Evolutionary conservation across 2,888 invertebrate species (phyloP).

Genomic region (Heteropelma amictum): DNA sequence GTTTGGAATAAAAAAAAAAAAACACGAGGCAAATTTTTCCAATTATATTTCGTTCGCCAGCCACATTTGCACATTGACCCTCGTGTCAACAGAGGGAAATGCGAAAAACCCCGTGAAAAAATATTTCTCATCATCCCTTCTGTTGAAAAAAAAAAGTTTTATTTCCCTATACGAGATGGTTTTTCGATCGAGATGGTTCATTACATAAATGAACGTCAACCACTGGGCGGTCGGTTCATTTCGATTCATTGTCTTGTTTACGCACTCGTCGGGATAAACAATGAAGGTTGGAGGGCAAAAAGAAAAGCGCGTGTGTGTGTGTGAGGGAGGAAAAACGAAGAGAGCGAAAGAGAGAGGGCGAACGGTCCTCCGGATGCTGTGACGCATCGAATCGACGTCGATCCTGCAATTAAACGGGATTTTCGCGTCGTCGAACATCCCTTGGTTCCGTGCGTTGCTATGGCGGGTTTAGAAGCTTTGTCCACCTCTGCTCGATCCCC

Average conservation of each 20-base stretch:
- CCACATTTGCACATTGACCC: too few relatives aligned
- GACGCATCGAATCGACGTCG: slow-evolving; percentile 53
- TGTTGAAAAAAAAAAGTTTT: too few relatives aligned
- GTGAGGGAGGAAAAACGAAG: not conserved
- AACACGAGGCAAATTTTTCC: too few relatives aligned
- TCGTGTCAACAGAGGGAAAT: too few relatives aligned
- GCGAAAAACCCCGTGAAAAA: too few relatives aligned
- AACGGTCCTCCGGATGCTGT: slow-evolving; percentile 10
- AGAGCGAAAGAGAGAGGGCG: slow-evolving; percentile 4
- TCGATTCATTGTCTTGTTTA: slow-evolving; percentile 61
- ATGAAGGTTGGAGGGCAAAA: slow-evolving; percentile 37
- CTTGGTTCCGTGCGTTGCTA: slow-evolving; percentile 5
- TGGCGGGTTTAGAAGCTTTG: slow-evolving; percentile 21
- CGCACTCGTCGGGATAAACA: slow-evolving; percentile 61
- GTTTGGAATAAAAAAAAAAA: too few relatives aligned
- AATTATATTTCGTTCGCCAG: too few relatives aligned
- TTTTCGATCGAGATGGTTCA: slow-evolving; percentile 9
- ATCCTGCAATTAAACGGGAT: slow-evolving; percentile 61
- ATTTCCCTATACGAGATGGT: too few relatives aligned
- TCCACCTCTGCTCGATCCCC: slow-evolving; percentile 5
- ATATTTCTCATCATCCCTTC: too few relatives aligned
- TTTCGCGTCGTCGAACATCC: slow-evolving; percentile 51
- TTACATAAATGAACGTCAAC: slow-evolving; percentile 44
- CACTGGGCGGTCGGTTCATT: slow-evolving; percentile 54
- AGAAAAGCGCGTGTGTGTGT: not conserved